phyloP scores from a whole-genome alignment of 2,888 invertebrate genomes.

The Cephus rjabovi region DNA sequence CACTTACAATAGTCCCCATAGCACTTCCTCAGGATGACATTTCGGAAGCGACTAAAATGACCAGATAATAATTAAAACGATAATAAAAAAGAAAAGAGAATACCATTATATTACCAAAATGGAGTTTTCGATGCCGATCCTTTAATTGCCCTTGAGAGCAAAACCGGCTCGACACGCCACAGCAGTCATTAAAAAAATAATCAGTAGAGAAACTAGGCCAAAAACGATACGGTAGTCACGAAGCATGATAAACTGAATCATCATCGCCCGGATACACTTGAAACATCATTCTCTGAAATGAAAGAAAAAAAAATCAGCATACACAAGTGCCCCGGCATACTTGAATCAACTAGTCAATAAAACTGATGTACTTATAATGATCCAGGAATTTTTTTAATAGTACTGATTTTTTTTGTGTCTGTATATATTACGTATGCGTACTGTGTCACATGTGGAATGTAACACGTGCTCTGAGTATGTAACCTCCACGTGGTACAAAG shows the following conservation, averaged over 20 bases:
- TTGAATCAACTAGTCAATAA: not conserved
- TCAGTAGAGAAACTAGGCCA: not conserved
- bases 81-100: not conserved
- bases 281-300: constrained; percentile 22
- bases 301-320: constrained; percentile 19
- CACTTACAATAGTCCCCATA: not conserved
- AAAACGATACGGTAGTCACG: not conserved
- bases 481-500: constrained; percentile 2
- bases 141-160: constrained; percentile 37
- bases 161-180: constrained; percentile 33
- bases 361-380: not conserved
- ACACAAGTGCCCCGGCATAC: not conserved
- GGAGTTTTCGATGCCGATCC: not conserved
- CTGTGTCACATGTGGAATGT: not conserved
- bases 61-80: not conserved
- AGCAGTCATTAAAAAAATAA: not conserved
- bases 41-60: not conserved
- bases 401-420: not conserved
- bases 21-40: not conserved
- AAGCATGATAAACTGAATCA: not conserved
- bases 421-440: not conserved
- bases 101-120: not conserved
- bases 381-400: not conserved
- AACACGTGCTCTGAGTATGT: constrained; percentile 5
- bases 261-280: constrained; percentile 23